Evolutionary conservation across 2,113 vertebrate species (phyloP), one percentile per base, ranked within the genome.

Genomic region (Chloropsis hardwickii): DNA sequence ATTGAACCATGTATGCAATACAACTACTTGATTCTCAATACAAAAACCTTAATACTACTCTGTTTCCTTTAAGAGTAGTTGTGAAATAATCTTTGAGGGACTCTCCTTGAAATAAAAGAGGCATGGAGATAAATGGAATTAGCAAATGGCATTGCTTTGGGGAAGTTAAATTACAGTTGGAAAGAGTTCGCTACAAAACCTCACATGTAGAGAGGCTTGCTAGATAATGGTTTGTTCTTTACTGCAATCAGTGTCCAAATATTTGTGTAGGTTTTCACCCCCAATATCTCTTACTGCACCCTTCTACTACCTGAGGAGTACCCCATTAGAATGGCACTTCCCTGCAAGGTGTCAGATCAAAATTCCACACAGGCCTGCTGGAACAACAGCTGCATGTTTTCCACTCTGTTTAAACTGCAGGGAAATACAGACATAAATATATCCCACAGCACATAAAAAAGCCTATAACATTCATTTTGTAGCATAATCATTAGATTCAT

Each of bases 221-320:
- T 64, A 45, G 22, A 39, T 14, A 73, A 48, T 35, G 80, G 20
- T 4, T 18, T 5, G 7, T 8, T 44, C 22, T 81, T 40, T 6
- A 35, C 5, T 14, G 3, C 21, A 50, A 13, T 31, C 7, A 33
- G 25, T 57, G 10, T 25, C 12, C 14, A 69, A 58, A 45, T 25
- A 47, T 70, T 81, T 56, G 35, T 27, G 31, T 23, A 5, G 9
- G 0, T 39, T 71, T 78, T 12, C 14, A 28, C 5, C 2, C 5
- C 3, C 3, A 2, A 0, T 6, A 3, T 19, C 29, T 71, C 77
- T 18, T 4, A 15, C 47, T 45, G 21, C 18, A 18, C 7, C 31
- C 29, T 45, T 40, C 6, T 11, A 8, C 37, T 21, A 5, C 39
- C 27, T 8, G 5, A 57, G 19, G 29, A 39, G 8, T 5, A 16